Evolutionary conservation across 2,113 vertebrate species (phyloP).

Genomic region (Siniperca knerii): DNA sequence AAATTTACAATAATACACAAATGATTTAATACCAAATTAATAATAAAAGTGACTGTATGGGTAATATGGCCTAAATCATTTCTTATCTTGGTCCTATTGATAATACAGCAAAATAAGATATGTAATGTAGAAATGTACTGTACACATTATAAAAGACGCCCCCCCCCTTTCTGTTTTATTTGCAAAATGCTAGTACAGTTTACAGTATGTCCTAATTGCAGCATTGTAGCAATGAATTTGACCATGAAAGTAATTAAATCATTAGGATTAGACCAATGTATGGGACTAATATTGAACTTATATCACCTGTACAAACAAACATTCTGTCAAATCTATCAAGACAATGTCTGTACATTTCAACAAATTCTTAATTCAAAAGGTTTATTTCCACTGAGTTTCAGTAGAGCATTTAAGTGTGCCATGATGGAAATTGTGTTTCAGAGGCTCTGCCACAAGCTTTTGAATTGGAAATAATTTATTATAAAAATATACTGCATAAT

Average conservation of each 20-base stretch:
- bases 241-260: neutral
- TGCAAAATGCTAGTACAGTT: neutral
- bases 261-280: neutral
- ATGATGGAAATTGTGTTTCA: neutral
- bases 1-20: neutral
- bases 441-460: neutral
- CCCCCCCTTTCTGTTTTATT: neutral
- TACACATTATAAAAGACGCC: too few relatives aligned
- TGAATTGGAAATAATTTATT: neutral
- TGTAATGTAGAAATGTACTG: neutral
- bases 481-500: neutral
- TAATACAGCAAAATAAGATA: neutral
- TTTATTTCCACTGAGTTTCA: neutral
- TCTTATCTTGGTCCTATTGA: neutral
- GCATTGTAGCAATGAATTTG: too few relatives aligned
- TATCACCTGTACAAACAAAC: neutral
- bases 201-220: neutral
- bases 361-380: neutral
- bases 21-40: neutral
- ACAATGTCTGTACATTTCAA: neutral
- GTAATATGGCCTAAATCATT: neutral
- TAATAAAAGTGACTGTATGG: neutral
- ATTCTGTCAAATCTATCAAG: neutral
- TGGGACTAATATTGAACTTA: neutral
- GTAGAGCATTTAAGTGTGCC: neutral